Evolutionary conservation across 2,888 invertebrate species (phyloP).

Genomic region (Idaea biselata): DNA sequence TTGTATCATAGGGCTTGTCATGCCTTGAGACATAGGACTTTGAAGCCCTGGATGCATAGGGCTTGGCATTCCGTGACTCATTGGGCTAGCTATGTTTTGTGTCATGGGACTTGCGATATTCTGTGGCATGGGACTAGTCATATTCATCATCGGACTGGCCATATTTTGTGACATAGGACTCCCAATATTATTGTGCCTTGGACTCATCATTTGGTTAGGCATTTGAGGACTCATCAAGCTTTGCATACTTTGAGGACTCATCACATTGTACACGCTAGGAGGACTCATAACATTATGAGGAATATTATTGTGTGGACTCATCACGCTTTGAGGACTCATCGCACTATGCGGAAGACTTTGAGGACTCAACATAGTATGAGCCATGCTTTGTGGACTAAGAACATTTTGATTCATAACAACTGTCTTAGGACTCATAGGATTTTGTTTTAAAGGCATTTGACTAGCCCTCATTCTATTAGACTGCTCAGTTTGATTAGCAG

Average conservation of each 20-base stretch:
- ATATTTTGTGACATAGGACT: constrained; percentile 62
- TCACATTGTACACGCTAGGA: constrained; percentile 48
- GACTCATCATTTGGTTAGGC: constrained; percentile 75
- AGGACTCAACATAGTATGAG: constrained; percentile 73
- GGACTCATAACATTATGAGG: constrained; percentile 71
- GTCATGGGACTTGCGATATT: constrained; percentile 60
- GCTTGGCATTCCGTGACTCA: constrained; percentile 72
- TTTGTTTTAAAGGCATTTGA: constrained; percentile 63
- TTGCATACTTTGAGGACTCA: constrained; percentile 68
- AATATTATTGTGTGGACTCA: constrained; percentile 62
- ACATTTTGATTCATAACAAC: constrained; percentile 67
- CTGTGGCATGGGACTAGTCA: constrained; percentile 64
- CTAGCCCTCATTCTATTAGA: constrained; percentile 62
- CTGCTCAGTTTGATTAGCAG: constrained; percentile 66
- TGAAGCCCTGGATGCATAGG: constrained; percentile 70
- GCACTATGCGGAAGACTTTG: constrained; percentile 65
- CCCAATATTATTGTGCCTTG: constrained; percentile 61
- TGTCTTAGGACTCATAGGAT: constrained; percentile 60
- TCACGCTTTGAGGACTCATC: constrained; percentile 72
- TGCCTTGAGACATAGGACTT: constrained; percentile 68
- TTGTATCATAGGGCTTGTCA: constrained; percentile 68
- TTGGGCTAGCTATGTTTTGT: constrained; percentile 59
- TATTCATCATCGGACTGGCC: constrained; percentile 55
- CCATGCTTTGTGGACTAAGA: constrained; percentile 66
- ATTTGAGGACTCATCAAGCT: constrained; percentile 74